A percentile compares a stretch with the other conserved stretches of the same genome.
These are phyloP conservation scores for Actinemys pallida DNA, from an alignment of 2,113 vertebrate genomes.

Conservation along the genomic window DNA sequence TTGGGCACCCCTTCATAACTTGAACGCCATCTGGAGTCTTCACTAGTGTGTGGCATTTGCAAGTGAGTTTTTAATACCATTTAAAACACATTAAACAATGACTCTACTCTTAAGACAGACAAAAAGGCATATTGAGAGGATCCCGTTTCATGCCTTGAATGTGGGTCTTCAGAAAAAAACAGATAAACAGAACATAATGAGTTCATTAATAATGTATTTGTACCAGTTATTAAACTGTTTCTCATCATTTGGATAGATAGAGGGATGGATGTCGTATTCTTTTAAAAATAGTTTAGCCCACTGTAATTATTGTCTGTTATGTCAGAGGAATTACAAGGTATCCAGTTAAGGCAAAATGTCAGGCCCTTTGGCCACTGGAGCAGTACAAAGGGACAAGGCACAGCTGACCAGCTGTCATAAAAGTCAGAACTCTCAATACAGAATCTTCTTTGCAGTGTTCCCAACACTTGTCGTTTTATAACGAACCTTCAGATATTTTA, in stretches of 20 bases:
- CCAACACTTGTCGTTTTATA: background rate
- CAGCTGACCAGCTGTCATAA: background rate
- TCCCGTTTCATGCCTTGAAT: background rate
- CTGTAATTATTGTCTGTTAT: background rate
- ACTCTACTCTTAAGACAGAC: background rate
- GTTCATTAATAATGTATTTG: accelerated
- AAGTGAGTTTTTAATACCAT: background rate
- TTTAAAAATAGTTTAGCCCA: background rate
- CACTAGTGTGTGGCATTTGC: background rate
- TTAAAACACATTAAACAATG: background rate
- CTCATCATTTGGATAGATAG: background rate
- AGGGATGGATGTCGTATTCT: background rate
- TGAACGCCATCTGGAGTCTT: background rate
- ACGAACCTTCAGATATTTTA: background rate
- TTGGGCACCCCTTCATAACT: background rate
- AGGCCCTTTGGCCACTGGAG: background rate
- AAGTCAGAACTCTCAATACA: background rate
- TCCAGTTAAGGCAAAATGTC: background rate
- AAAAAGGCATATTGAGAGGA: background rate
- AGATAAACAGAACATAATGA: background rate
- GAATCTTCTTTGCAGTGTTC: background rate
- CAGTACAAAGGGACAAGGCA: background rate
- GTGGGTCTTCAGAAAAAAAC: background rate
- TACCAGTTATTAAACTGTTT: background rate
- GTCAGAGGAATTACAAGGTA: background rate